Conservation (phyloP, 2,888 invertebrate species). For the Poecilobothrus nobilitatus region DNA sequence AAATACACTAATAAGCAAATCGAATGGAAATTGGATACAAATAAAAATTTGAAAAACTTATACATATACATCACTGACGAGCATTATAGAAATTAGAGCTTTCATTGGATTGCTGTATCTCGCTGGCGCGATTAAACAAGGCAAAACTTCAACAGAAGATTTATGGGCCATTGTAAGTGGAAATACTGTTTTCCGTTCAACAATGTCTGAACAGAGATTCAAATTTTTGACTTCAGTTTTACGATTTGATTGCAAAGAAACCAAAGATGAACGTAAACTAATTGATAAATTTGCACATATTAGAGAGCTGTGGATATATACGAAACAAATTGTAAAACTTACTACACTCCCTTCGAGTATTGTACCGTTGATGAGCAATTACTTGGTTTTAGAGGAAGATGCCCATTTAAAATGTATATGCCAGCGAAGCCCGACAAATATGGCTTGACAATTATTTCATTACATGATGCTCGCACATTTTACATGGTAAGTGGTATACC, state of each 20-base stretch:
- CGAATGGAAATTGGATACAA: neutral
- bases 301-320: conserved; percentile 5
- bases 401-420: conserved; percentile 18
- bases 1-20: neutral
- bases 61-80: conserved; percentile 2
- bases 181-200: neutral
- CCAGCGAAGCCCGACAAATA: conserved; percentile 16
- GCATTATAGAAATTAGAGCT: neutral
- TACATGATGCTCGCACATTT: conserved; percentile 15
- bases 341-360: conserved; percentile 13
- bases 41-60: neutral
- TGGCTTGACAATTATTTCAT: conserved; percentile 17
- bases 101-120: neutral
- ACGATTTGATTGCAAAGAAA: conserved; percentile 13
- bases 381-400: conserved; percentile 13
- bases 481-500: conserved; percentile 15
- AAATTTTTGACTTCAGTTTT: conserved; percentile 2
- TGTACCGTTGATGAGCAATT: conserved; percentile 16
- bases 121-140: neutral
- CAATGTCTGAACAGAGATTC: conserved; percentile 8
- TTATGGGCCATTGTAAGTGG: neutral
- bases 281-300: conserved; percentile 6
- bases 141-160: neutral
- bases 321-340: neutral
- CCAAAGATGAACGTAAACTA: neutral